These are phyloP conservation scores for Calameuta filiformis DNA, from an alignment of 2,888 invertebrate species.

Conservation along the genomic window DNA sequence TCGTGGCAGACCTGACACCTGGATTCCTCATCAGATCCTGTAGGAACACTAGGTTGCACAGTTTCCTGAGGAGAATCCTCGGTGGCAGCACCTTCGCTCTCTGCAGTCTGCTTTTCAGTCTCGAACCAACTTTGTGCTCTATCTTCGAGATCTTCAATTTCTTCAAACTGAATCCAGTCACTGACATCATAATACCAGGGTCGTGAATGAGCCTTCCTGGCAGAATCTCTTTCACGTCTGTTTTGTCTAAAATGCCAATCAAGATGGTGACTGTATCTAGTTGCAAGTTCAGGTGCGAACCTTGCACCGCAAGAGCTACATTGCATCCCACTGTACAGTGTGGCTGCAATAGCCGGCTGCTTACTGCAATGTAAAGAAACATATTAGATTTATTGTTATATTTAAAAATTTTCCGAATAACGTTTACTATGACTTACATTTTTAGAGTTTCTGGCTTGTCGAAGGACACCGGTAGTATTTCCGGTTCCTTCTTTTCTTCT, in stretches of 20 bases:
- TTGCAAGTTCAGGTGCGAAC: conserved; percentile 90
- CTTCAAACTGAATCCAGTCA: conserved; percentile 96
- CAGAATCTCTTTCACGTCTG: conserved; percentile 86
- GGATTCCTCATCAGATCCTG: conserved; percentile 75
- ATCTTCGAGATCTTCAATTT: conserved; percentile 91
- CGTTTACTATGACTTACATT: conserved; percentile 68
- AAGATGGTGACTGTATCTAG: conserved; percentile 92
- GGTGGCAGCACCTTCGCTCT: conserved; percentile 68
- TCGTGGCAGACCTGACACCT: conserved; percentile 93
- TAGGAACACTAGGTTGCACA: conserved; percentile 78
- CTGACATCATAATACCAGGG: conserved; percentile 91
- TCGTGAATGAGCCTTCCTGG: conserved; percentile 83
- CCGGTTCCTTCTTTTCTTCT: conserved; percentile 55
- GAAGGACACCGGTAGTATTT: conserved; percentile 75
- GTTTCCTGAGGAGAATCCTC: conserved; percentile 72
- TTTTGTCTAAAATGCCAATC: conserved; percentile 99
- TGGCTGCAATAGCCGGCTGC: conserved; percentile 77
- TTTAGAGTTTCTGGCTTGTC: conserved; percentile 79
- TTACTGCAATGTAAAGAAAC: conserved; percentile 68
- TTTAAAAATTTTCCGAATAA: background rate
- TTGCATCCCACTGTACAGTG: conserved; percentile 90
- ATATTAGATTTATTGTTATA: conserved; percentile 6
- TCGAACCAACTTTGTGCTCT: conserved; percentile 92
- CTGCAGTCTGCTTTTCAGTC: conserved; percentile 73
- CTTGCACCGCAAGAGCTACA: conserved; percentile 96